Conservation (phyloP, 2,888 invertebrate species). For the Phanerotoma sp. region DNA sequence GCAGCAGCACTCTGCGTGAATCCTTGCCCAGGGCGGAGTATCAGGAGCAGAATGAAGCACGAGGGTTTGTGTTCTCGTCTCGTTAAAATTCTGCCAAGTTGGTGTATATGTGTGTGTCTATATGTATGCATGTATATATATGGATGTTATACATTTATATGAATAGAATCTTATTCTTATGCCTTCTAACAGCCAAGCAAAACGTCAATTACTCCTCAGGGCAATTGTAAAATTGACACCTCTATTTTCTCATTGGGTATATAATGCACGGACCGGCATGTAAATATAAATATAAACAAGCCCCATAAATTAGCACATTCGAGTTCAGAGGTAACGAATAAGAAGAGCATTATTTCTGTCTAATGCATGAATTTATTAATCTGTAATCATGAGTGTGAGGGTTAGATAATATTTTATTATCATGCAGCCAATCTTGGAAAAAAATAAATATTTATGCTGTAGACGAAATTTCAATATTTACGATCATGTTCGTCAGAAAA, state of each 20-base stretch:
- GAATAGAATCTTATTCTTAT: slow-evolving; percentile 24
- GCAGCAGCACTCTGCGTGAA: slow-evolving; percentile 22
- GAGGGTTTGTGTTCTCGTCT: slow-evolving; percentile 35
- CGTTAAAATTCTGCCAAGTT: slow-evolving; percentile 51
- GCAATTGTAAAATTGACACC: slow-evolving; percentile 38
- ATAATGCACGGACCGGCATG: neutral
- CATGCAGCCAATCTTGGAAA: too few species aligned
- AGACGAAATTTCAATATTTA: too few species aligned
- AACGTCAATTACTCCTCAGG: slow-evolving; percentile 29
- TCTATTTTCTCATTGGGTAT: slow-evolving; percentile 33
- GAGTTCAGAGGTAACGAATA: too few species aligned
- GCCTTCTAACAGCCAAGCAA: slow-evolving; percentile 19
- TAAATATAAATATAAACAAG: neutral
- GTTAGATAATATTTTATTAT: too few species aligned
- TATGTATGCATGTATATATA: slow-evolving; percentile 1
- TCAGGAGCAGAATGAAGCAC: slow-evolving; percentile 13
- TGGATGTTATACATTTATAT: slow-evolving; percentile 26
- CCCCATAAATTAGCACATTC: neutral
- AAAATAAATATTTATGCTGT: too few species aligned
- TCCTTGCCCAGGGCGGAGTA: slow-evolving; percentile 41
- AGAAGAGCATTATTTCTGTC: too few species aligned
- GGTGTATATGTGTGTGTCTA: slow-evolving; percentile 3
- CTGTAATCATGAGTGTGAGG: too few species aligned
- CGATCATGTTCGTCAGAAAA: too few species aligned
- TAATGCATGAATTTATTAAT: too few species aligned